Evolutionary conservation across 2,797 vertebrate species (phyloP).

Genomic region (Smutsia temminckii): DNA sequence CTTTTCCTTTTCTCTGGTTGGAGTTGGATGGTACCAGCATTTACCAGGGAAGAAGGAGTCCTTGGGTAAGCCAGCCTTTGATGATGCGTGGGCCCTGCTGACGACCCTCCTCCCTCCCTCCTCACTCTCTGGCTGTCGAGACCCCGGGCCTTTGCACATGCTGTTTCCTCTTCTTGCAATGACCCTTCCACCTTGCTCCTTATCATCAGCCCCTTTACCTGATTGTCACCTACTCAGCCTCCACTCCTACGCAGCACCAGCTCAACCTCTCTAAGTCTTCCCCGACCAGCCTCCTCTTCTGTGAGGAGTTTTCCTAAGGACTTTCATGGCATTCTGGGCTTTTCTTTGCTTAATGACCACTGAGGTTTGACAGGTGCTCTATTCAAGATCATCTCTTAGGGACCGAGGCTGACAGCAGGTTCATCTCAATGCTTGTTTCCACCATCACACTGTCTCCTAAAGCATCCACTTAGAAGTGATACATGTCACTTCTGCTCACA

Average conservation of each 20-base stretch:
- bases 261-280: neutral
- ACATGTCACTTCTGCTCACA: neutral
- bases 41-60: neutral
- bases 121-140: neutral
- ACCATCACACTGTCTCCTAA: neutral
- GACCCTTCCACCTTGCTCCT: neutral
- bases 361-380: neutral
- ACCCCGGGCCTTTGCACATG: neutral
- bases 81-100: neutral
- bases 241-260: neutral
- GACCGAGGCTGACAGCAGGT: neutral
- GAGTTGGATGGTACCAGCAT: neutral
- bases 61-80: neutral
- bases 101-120: neutral
- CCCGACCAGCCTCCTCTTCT: neutral
- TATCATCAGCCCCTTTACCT: neutral
- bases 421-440: neutral
- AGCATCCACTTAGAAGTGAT: neutral
- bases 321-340: neutral
- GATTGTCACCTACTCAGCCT: neutral
- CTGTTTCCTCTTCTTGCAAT: too few relatives aligned
- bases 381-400: neutral
- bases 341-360: neutral
- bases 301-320: neutral
- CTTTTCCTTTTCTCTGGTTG: neutral